phyloP scores from a whole-genome alignment of 2,113 vertebrate genomes.

The Alouatta palliata region DNA sequence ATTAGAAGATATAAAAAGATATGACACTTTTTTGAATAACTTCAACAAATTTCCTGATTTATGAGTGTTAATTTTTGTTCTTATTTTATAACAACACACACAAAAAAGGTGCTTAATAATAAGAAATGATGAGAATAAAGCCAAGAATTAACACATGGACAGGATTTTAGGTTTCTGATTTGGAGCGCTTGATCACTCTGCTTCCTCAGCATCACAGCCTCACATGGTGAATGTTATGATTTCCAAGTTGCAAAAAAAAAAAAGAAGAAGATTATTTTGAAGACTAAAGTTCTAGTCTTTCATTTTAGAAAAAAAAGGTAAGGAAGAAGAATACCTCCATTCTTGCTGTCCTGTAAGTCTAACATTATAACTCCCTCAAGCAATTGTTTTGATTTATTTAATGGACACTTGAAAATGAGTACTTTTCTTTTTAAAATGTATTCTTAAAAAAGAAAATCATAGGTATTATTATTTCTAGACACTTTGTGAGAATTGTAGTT shows the following conservation, averaged over 20 bases:
- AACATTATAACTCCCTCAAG: not conserved
- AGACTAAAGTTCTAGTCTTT: not conserved
- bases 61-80: not conserved
- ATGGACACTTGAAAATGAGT: not conserved
- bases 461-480: no score
- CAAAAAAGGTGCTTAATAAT: not conserved
- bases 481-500: not conserved
- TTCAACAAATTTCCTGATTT: not conserved
- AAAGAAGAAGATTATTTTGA: constrained; percentile 2
- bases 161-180: not conserved
- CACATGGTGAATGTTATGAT: not conserved
- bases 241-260: not conserved
- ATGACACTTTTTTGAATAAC: not conserved
- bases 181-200: not conserved
- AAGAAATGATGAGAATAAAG: not conserved
- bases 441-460: no score
- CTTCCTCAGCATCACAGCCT: not conserved
- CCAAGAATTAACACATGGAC: not conserved
- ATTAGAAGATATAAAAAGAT: not conserved
- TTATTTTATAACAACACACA: not conserved
- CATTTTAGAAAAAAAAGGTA: not conserved
- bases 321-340: not conserved
- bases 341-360: not conserved
- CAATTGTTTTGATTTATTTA: not conserved
- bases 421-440: no score